phyloP scores from a whole-genome alignment of 2,113 vertebrate species.

The Sporophila hypoxantha region DNA sequence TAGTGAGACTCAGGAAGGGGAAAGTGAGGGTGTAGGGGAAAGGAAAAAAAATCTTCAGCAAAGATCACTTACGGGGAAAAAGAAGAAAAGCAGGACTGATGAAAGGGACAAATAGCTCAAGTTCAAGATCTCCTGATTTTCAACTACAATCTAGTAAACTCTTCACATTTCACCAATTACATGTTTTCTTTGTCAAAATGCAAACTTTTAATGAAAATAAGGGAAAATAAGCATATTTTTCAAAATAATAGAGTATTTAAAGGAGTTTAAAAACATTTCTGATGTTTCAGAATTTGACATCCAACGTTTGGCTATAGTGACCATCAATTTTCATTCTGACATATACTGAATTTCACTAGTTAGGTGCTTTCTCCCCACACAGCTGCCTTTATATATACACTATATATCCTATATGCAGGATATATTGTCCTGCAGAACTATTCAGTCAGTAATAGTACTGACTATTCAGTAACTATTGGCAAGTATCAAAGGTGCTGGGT shows the following conservation, averaged over 20 bases:
- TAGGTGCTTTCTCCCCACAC: neutral
- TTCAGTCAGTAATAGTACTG: no score
- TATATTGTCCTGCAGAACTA: neutral
- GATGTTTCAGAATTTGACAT: neutral
- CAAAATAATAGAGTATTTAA: neutral
- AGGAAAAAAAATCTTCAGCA: neutral
- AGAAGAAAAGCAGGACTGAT: neutral
- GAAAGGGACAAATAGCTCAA: neutral
- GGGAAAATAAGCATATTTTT: neutral
- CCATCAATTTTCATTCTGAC: neutral
- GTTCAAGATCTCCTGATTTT: neutral
- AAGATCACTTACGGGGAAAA: neutral
- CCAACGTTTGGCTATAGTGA: neutral
- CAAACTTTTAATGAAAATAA: neutral
- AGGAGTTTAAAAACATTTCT: neutral
- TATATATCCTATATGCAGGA: neutral
- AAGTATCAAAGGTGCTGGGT: neutral
- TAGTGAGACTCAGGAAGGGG: neutral
- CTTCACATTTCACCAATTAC: neutral
- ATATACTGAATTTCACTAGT: neutral
- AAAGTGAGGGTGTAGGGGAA: neutral
- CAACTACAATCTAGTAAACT: neutral
- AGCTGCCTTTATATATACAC: neutral
- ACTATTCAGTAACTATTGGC: neutral
- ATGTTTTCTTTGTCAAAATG: neutral